These are phyloP conservation scores for Drosophila lutescens DNA, from an alignment of 2,888 invertebrate genomes.

Conservation along the genomic window DNA sequence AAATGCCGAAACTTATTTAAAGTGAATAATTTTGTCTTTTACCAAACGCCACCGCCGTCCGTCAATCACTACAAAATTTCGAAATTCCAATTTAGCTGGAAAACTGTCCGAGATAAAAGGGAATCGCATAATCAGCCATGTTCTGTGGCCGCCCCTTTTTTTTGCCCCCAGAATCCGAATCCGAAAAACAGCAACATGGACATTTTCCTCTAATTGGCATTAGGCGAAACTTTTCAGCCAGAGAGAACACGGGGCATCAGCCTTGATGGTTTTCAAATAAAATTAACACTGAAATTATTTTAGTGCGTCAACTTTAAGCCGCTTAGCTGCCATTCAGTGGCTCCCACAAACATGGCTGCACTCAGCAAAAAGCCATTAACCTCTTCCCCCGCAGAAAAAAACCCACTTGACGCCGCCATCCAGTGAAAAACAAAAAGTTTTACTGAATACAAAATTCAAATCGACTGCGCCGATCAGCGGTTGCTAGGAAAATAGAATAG, in stretches of 20 bases:
- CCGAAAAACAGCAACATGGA: slow-evolving; percentile 9
- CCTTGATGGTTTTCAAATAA: slow-evolving; percentile 57
- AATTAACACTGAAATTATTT: slow-evolving; percentile 75
- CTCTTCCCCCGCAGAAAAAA: background rate
- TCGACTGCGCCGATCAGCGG: slow-evolving; percentile 1
- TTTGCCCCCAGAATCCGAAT: background rate
- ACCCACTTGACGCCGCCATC: background rate
- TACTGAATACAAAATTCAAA: slow-evolving; percentile 4
- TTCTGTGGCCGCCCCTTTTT: slow-evolving; percentile 4
- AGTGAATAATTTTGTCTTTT: slow-evolving; percentile 58
- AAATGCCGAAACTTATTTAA: slow-evolving; percentile 62
- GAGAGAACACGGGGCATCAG: background rate
- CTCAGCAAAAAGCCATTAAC: slow-evolving; percentile 38
- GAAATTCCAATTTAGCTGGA: slow-evolving; percentile 12
- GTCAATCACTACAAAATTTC: slow-evolving; percentile 52
- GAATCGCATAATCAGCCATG: slow-evolving; percentile 68
- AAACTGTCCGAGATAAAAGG: slow-evolving; percentile 57
- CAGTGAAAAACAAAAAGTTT: slow-evolving; percentile 7
- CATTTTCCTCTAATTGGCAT: slow-evolving; percentile 68
- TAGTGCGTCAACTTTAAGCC: slow-evolving; percentile 66
- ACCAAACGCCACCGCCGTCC: slow-evolving; percentile 11
- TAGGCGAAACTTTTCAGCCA: slow-evolving; percentile 57
- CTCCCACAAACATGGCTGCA: slow-evolving; percentile 43
- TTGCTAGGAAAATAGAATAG: background rate
- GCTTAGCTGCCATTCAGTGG: slow-evolving; percentile 53